These are phyloP conservation scores for Drosophila cracens DNA, from an alignment of 2,888 invertebrate species.

Conservation along the genomic window DNA sequence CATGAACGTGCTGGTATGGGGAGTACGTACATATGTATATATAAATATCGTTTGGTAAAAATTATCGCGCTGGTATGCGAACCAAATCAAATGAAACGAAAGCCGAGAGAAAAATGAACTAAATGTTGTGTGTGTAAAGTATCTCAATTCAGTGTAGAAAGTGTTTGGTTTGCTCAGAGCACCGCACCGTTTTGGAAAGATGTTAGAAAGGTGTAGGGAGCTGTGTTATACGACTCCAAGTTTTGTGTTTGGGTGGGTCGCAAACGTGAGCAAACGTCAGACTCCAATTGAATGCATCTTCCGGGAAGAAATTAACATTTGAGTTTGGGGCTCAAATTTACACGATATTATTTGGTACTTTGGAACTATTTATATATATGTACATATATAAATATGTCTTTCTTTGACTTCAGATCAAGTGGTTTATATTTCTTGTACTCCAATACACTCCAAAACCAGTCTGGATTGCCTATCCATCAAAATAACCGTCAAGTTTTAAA, in stretches of 20 bases:
- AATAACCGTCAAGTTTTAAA: too few relatives aligned
- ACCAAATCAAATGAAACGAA: constrained; percentile 58
- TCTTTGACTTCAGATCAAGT: not conserved
- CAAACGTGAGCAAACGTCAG: constrained; percentile 29
- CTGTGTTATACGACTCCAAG: constrained; percentile 43
- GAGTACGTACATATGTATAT: constrained; percentile 19
- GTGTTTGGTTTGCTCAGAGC: constrained; percentile 58
- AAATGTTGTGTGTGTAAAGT: constrained; percentile 57
- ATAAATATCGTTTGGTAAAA: constrained; percentile 47
- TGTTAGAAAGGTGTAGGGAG: constrained; percentile 53
- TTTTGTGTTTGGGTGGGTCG: constrained; percentile 57
- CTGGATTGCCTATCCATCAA: not conserved
- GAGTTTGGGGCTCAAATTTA: not conserved
- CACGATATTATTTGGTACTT: not conserved
- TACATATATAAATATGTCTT: not conserved
- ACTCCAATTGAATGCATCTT: constrained; percentile 18
- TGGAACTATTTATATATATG: not conserved
- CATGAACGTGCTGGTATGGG: constrained; percentile 78
- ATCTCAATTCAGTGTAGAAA: constrained; percentile 47
- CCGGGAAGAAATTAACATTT: constrained; percentile 17
- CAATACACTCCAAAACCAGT: not conserved
- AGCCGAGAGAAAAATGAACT: constrained; percentile 49
- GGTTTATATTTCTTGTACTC: not conserved
- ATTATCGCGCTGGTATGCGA: constrained; percentile 68
- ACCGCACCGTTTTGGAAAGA: constrained; percentile 14